Evolutionary conservation across 2,888 invertebrate species (phyloP), one percentile per base, ranked within the genome.

Genomic region (Buathra laborator): DNA sequence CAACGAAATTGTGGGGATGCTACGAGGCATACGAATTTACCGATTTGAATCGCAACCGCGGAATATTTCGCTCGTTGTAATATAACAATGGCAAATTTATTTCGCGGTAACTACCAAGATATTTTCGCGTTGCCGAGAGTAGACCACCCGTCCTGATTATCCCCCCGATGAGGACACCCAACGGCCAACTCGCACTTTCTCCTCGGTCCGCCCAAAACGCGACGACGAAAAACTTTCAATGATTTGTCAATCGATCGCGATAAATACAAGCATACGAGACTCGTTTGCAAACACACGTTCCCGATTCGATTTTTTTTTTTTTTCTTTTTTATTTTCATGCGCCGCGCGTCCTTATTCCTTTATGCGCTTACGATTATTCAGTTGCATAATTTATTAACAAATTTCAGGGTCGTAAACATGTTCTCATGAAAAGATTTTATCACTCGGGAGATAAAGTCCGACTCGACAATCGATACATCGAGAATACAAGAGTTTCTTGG

Each of bases 161-260:
- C 5, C 29, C 56, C 24, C 19, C 46, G 74, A n/a, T n/a, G n/a
- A 81, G 67, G 59, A 56, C 81, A 56, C 66, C 24, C 24, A 24
- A 3, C 56, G 19, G 46, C 56, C 12, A 29, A n/a, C 48, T 9
- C 48, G 48, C 32, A 81, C 81, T 81, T 81, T 81, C 81, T 81
- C 81, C 62, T 62, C 16, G 48, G 51, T 14, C 32, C 53, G 37
- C 46, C 74, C 32, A 46, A 67, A 72, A 67, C 3, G 14, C 29
- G 29, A 24, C 62, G 62, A 29, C 29, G 29, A 43, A 64, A 51
- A 53, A 53, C 62, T 62, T 62, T 62, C 62, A 32, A 62, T 62
- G 24, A 62, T 62, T 62, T 62, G 62, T n/a, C 62, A 62, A 62
- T 32, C 29, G 14, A 62, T 62, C 62, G 19, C n/a, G 29, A 62